phyloP scores from a whole-genome alignment of 35 echinoderm and acorn worm species.

The Hemicentrotus pulcherrimus region DNA sequence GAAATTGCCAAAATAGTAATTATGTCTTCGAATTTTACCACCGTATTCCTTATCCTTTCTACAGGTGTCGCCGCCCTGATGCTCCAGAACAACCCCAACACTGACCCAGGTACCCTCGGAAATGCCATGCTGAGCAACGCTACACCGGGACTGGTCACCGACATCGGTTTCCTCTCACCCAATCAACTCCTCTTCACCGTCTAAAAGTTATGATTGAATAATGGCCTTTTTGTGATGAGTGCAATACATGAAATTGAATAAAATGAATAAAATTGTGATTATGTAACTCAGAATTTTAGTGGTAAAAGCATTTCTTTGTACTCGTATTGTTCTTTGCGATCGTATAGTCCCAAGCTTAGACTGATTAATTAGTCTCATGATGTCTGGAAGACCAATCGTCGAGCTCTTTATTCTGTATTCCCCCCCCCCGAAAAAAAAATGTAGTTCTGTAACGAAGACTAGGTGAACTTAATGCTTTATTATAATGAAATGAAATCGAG shows the following conservation, averaged over 20 bases:
- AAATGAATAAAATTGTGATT: neutral
- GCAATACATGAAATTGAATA: neutral
- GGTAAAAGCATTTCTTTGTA: neutral
- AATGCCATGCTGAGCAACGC: constrained; percentile 49
- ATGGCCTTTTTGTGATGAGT: neutral
- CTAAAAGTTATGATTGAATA: neutral
- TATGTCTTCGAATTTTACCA: neutral
- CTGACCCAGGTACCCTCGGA: constrained; percentile 31
- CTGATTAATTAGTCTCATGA: too few species aligned
- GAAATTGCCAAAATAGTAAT: neutral
- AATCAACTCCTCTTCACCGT: constrained; percentile 62
- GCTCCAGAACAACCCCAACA: constrained; percentile 23
- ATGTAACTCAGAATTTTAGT: neutral
- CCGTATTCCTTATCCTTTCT: neutral
- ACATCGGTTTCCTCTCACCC: constrained; percentile 60
- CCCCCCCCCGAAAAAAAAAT: too few species aligned
- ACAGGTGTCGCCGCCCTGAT: constrained; percentile 64
- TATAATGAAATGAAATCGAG: too few species aligned
- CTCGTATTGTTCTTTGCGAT: neutral
- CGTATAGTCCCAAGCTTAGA: too few species aligned
- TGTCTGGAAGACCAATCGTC: too few species aligned
- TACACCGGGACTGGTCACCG: constrained; percentile 27
- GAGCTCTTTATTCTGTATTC: too few species aligned
- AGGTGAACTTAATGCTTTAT: too few species aligned
- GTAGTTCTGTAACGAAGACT: too few species aligned